These are phyloP conservation scores for Mugil cephalus DNA, from an alignment of 2,113 vertebrate genomes.

Conservation along the genomic window DNA sequence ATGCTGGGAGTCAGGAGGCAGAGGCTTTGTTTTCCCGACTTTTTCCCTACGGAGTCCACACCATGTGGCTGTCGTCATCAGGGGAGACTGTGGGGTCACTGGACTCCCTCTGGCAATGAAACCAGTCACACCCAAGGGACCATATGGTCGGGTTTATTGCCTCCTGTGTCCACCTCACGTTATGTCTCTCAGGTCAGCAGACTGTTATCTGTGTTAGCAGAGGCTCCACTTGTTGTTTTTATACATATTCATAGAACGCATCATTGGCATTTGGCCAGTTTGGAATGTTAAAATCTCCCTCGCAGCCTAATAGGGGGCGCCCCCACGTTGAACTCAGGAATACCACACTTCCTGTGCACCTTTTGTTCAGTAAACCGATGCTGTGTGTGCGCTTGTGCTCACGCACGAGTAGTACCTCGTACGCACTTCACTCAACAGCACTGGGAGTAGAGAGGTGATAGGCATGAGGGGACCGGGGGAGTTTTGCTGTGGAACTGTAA, in stretches of 20 bases:
- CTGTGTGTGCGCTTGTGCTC: conserved; percentile 14
- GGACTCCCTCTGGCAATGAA: conserved; percentile 69
- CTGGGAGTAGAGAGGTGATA: conserved; percentile 65
- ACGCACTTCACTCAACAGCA: conserved; percentile 62
- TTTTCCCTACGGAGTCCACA: conserved; percentile 71
- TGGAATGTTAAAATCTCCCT: conserved; percentile 35
- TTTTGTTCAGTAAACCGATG: conserved; percentile 61
- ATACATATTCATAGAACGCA: conserved; percentile 46
- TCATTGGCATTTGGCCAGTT: conserved; percentile 51
- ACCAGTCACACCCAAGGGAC: conserved; percentile 72
- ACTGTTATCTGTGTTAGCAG: conserved; percentile 71
- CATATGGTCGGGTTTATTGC: conserved; percentile 63
- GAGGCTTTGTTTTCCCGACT: conserved; percentile 80
- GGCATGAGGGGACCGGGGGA: conserved; percentile 68
- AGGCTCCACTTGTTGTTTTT: conserved; percentile 62
- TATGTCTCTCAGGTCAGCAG: conserved; percentile 60
- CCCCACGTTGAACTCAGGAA: conserved; percentile 52
- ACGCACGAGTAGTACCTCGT: conserved; percentile 20
- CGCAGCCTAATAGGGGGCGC: conserved; percentile 28
- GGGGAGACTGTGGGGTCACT: conserved; percentile 75
- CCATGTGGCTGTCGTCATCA: conserved; percentile 81
- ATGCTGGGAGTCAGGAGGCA: conserved; percentile 65
- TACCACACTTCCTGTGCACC: conserved; percentile 61
- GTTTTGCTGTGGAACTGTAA: conserved; percentile 76
- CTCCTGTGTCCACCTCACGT: conserved; percentile 56